Evolutionary conservation across 2,797 vertebrate genomes (phyloP), one percentile per base, ranked within the genome.

Genomic region (Neosalanx taihuensis): DNA sequence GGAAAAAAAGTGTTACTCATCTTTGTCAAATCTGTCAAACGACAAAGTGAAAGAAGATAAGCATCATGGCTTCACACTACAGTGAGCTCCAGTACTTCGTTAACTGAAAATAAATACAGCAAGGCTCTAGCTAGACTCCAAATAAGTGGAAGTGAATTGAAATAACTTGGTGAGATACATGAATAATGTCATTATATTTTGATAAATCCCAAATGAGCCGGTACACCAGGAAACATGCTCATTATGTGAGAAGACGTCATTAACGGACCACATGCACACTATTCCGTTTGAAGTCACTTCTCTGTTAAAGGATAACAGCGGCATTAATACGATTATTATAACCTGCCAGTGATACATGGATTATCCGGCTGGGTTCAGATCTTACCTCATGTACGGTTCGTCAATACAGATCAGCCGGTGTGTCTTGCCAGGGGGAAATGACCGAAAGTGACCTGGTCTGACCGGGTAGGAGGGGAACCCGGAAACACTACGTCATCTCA

Each of bases 401-500:
- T 17, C 18, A 17, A 1, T 37, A 57, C 61, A 33, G 57, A 58
- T 20, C 53, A 37, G 15, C 51, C n/a, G 30, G 46, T 2, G 0
- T 61, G 35, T 15, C 20, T 6, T 49, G 23, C 37, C 4, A 29
- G 23, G 30, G 30, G 37, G 10, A 26, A 86, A 82, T 94, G 93
- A 93, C 93, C 93, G 91, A 91, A 0, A 93, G 91, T 94, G 90
- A 93, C 93, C 93, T 91, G 67, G 71, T 12, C 57, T 60, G 62
- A 59, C 72, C 33, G 7, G 30, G 57, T 23, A 63, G 59, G 49
- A 85, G 64, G 61, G 64, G 76, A 81, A 90, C 87, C 87, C 89
- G 92, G 89, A 92, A 92, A 78, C 13, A 3, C 46, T 62, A 87
- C 93, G 93, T 93, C 92, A 93, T 91, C 91, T 94, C 92, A 93